Conservation (phyloP, 2,113 vertebrate genomes). For the Malaclemys terrapin region DNA sequence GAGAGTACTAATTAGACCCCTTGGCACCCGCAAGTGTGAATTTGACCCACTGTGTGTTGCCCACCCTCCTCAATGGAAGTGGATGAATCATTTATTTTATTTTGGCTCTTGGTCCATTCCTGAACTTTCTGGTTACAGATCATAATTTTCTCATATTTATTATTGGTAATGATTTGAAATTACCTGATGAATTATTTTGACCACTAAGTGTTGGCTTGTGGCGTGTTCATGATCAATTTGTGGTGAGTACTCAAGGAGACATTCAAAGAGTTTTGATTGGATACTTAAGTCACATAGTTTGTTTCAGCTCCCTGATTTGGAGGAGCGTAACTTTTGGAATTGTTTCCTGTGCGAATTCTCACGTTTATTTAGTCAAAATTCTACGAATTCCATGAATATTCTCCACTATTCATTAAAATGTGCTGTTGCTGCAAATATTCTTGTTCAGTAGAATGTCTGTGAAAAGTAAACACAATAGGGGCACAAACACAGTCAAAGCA, state of each 20-base stretch:
- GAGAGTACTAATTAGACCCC: background rate
- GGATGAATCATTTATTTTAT: background rate
- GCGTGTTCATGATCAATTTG: background rate
- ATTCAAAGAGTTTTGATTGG: background rate
- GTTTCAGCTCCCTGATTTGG: background rate
- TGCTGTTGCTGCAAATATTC: constrained; percentile 12
- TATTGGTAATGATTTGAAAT: background rate
- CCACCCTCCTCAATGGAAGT: background rate
- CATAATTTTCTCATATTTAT: background rate
- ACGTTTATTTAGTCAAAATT: background rate
- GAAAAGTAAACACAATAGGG: background rate
- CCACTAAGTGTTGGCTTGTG: background rate
- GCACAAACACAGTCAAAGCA: background rate
- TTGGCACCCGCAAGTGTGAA: background rate
- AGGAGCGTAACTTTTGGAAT: background rate
- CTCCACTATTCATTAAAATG: constrained; percentile 9
- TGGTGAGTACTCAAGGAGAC: background rate
- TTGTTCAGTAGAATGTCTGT: background rate
- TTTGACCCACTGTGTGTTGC: background rate
- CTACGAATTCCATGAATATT: background rate
- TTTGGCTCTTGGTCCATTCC: background rate
- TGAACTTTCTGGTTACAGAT: background rate
- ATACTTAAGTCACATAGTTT: background rate
- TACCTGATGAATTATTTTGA: background rate
- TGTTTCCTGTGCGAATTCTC: background rate